Evolutionary conservation across 2,888 invertebrate species (phyloP).

Genomic region (Limnephilus rhombicus): DNA sequence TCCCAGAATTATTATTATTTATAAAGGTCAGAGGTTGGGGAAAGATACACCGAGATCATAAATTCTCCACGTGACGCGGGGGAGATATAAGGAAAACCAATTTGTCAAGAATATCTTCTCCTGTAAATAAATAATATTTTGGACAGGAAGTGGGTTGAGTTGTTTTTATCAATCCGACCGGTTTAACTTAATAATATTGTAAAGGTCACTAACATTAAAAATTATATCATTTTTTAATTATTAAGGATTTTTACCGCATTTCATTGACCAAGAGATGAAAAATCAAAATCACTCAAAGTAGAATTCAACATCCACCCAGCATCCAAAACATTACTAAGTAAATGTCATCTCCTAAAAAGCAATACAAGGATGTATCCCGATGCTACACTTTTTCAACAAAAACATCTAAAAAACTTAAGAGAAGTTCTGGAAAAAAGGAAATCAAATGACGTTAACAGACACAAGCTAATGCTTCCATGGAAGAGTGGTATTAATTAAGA

Average conservation of each 20-base stretch:
- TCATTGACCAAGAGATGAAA: too few relatives aligned
- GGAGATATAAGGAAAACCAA: neutral
- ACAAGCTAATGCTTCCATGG: too few relatives aligned
- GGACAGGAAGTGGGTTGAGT: neutral
- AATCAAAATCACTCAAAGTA: too few relatives aligned
- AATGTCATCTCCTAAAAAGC: too few relatives aligned
- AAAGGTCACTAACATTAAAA: neutral
- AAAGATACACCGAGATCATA: neutral
- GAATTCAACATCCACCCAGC: too few relatives aligned
- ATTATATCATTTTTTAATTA: neutral
- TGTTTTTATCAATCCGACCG: neutral
- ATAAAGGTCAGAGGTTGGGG: neutral
- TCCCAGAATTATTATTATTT: neutral
- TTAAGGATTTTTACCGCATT: neutral
- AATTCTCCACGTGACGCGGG: neutral
- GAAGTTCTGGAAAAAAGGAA: too few relatives aligned
- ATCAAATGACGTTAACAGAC: too few relatives aligned
- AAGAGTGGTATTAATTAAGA: too few relatives aligned
- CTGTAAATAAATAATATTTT: neutral
- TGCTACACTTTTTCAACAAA: too few relatives aligned
- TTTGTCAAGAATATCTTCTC: neutral
- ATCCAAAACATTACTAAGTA: too few relatives aligned
- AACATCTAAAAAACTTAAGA: too few relatives aligned
- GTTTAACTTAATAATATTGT: neutral
- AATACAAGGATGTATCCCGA: too few relatives aligned